Evolutionary conservation across 2,797 vertebrate genomes (phyloP), one percentile per base, ranked within the genome.

Genomic region (Manis pentadactyla): DNA sequence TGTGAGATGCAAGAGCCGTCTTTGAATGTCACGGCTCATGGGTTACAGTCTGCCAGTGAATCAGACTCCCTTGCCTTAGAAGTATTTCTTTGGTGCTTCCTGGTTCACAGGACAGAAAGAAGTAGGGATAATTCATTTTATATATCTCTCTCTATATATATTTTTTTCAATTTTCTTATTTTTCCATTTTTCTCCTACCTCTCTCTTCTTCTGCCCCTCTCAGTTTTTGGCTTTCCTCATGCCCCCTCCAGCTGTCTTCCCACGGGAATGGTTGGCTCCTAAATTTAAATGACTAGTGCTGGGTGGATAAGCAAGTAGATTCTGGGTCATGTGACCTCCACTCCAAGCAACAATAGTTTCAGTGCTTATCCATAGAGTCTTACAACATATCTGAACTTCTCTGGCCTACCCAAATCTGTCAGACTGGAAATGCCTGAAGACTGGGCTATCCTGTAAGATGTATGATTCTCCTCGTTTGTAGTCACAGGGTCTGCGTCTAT

Each of bases 1-100:
- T 97, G 63, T 3, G 91, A 96, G 96, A 97, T 97, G 73, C 96
- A 98, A 98, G 97, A 97, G 64, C 88, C 98, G 82, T 94, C 97
- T 96, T 97, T 77, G 51, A 55, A 27, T 86, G 74, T 95, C 97
- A 57, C 0, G 0, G 87, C 93, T 98, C 88, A 94, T 64, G 92
- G 90, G 61, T 81, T 90, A 86, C 74, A 11, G 46, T 46, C 84
- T 95, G 85, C 49, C 87, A 69, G 78, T 27, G 91, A 96, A 94
- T 92, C 84, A 83, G 88, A 95, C 53, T 96, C 94, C 39, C 37
- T 97, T 59, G 93, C 46, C 61, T 77, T 83, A 66, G 42, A 97
- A 98, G 13, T 90, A 68, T 93, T 97, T 96, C 93, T 96, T 93
- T 88, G 69, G 90, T 57, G 91, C 97, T 97, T 97, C 46, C 69